Conservation (phyloP, 2,797 vertebrate species). For the Hydrolagus colliei region DNA sequence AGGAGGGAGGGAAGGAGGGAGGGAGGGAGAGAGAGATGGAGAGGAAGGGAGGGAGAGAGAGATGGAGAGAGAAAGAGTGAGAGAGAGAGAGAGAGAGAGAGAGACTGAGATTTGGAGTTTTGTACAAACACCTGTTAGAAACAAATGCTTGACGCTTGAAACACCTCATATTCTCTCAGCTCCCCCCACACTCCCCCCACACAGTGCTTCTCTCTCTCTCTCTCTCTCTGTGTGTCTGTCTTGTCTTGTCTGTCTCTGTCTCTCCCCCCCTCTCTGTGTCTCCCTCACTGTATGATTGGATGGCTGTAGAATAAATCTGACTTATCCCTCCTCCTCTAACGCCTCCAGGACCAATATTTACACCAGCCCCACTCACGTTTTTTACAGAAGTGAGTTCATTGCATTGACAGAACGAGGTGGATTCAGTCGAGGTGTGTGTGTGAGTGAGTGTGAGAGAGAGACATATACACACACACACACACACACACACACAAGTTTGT, state of each 20-base stretch:
- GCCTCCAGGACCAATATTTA: slow-evolving; percentile 21
- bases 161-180: slow-evolving; percentile 5
- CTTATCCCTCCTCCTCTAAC: neutral
- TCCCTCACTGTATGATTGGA: neutral
- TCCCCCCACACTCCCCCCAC: slow-evolving; percentile 1
- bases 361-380: slow-evolving; percentile 4
- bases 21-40: no score
- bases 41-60: neutral
- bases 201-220: no score
- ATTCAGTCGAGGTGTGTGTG: neutral
- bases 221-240: no score
- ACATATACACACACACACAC: no score
- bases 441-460: no score
- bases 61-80: no score
- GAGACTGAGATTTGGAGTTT: neutral
- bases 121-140: slow-evolving; percentile 17
- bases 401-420: neutral
- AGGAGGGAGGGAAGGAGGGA: no score
- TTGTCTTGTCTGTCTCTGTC: no score
- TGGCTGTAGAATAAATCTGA: neutral
- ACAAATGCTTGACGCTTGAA: neutral
- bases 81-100: no score
- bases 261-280: no score
- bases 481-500: no score
- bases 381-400: neutral